Evolutionary conservation across 2,113 vertebrate species (phyloP), one percentile per base, ranked within the genome.

Genomic region (Puntigrus tetrazona): DNA sequence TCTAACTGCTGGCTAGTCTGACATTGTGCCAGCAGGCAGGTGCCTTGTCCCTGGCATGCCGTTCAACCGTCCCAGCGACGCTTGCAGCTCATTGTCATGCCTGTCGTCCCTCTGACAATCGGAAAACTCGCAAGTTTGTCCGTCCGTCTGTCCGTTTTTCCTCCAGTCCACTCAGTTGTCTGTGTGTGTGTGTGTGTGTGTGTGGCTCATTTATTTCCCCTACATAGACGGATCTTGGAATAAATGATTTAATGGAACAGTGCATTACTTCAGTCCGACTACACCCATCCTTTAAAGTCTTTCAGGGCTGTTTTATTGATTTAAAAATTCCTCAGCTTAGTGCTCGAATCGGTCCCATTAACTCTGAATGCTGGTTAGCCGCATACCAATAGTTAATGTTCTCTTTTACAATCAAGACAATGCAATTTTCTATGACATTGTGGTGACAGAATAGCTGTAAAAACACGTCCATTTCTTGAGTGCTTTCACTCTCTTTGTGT

Each of bases 11-110:
- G 91, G 92, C 91, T 31, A 89, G 78, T 88, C 85, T 55, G 85
- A 89, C 85, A 89, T 89, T 88, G 81, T 83, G 91, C 92, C 91
- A 86, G 89, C 81, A 90, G 93, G 83, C 88, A 87, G 87, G 90
- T 93, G 91, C 90, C 89, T 88, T 90, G 82, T 87, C 65, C 75
- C 80, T 88, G n/a, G n/a, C n/a, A n/a, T n/a, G 69, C 86, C 83
- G 67, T 72, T 72, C 89, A 0, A 84, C 38, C 65, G 74, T 84
- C 73, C n/a, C 38, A 82, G 57, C 41, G 47, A 70, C 65, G 50
- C 81, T 61, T 73, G 52, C 55, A 88, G 70, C 84, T 89, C 69
- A 67, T 84, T 89, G 34, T 77, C 85, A 81, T 43, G 10, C 38
- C 67, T 25, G 3, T 50, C 31, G 1, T 82, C 87, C 8, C 18